Conservation (phyloP, 2,113 vertebrate genomes). For the Gasterosteus nipponicus region DNA sequence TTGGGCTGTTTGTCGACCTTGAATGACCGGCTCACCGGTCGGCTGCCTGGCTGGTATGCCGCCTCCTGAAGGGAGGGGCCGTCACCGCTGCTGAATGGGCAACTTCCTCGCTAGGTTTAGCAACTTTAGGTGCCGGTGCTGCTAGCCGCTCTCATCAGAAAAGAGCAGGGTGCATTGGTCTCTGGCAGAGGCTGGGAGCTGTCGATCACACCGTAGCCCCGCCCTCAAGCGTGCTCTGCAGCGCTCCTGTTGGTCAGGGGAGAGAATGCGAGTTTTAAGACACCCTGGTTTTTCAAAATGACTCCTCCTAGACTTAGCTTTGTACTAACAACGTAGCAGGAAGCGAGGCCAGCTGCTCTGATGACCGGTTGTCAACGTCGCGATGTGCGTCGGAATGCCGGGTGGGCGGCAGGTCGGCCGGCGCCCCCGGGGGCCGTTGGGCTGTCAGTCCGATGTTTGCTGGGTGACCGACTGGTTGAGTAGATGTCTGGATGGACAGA, state of each 20-base stretch:
- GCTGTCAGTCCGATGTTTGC: constrained; percentile 31
- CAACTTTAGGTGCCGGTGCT: too few species aligned
- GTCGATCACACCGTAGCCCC: too few species aligned
- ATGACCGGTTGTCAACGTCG: not conserved
- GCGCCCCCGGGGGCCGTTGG: not conserved
- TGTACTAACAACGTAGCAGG: not conserved
- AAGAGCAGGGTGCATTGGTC: too few species aligned
- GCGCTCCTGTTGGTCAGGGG: too few species aligned
- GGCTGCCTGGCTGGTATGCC: not conserved
- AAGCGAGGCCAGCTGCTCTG: not conserved
- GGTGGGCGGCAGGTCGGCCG: constrained; percentile 1
- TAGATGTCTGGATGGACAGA: not conserved
- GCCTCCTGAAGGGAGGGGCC: not conserved
- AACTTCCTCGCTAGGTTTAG: too few species aligned
- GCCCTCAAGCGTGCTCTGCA: too few species aligned
- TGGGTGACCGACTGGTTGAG: constrained; percentile 19
- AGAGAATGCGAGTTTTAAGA: too few species aligned
- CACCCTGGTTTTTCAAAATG: too few species aligned
- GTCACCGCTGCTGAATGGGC: too few species aligned
- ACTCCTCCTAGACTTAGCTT: too few species aligned
- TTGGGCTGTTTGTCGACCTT: constrained; percentile 16
- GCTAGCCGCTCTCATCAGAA: too few species aligned
- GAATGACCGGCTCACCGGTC: not conserved
- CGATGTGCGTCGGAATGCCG: not conserved
- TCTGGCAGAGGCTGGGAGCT: too few species aligned